A percentile compares a stretch with the other conserved stretches of the same genome.
phyloP scores from a whole-genome alignment of 2,797 vertebrate genomes.

The Halcyon smyrnensis region DNA sequence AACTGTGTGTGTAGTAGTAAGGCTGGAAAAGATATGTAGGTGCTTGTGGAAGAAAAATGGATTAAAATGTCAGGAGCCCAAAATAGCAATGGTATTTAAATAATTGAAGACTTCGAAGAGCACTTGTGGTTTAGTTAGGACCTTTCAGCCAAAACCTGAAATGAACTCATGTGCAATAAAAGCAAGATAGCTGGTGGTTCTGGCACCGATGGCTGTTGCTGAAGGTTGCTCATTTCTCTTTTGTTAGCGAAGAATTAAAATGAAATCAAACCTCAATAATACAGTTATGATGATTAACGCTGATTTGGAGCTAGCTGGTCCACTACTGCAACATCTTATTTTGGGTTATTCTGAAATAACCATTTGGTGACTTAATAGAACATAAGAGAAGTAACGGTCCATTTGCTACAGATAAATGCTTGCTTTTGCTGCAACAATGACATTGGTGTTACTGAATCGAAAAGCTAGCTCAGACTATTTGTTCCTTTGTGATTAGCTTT shows the following conservation, averaged over 20 bases:
- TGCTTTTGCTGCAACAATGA: not conserved
- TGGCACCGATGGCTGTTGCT: not conserved
- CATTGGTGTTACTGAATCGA: not conserved
- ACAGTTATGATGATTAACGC: not conserved
- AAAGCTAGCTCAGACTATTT: not conserved
- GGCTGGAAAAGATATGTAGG: not conserved
- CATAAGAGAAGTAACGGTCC: not conserved
- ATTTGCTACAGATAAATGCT: not conserved
- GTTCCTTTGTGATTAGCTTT: not conserved
- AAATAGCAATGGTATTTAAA: not conserved
- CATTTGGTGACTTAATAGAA: not conserved
- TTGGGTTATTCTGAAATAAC: not conserved
- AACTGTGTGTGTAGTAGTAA: not conserved
- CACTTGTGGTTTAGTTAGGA: not conserved
- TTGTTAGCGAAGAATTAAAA: not conserved
- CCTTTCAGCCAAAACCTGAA: not conserved
- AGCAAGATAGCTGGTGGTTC: not conserved
- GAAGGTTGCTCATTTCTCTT: not conserved
- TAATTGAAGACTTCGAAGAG: not conserved
- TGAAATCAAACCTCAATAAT: not conserved
- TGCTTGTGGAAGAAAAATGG: not conserved
- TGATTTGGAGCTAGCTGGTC: not conserved
- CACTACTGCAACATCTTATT: not conserved
- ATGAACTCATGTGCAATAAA: not conserved
- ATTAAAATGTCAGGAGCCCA: not conserved